Base-by-base conservation (phyloP, 2,113 vertebrate species). In the Ariopsis seemanni region DNA sequence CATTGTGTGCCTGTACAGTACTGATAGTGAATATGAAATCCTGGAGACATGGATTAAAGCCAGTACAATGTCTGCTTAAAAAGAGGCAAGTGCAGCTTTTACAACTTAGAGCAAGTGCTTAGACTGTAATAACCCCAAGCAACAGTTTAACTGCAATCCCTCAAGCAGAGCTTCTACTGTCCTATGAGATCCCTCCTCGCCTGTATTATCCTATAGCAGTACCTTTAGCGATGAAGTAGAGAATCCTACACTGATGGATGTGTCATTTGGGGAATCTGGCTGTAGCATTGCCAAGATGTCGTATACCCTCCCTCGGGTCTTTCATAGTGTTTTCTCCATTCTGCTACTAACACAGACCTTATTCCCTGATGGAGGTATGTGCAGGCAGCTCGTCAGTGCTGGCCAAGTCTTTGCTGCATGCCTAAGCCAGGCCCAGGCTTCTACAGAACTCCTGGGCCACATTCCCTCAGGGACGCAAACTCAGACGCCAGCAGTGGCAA, bases 331-430 rank as follows among this genome's bases (percentile, higher is more conserved):
- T 72, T 82, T 87, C 20, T 74, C 82, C 25, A 75, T 53, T 84
- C 71, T 78, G 88, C 80, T 78, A 50, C 77, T 48, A 58, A 89
- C 62, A 71, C 22, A 60, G 27, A 80, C 42, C 63, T 25, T 15
- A 52, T 85, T 86, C 88, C 85, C 86, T 75, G 53, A 72, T 75
- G 89, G 77, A 85, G 77, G 50, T 57, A 69, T 60, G 60, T 48
- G 14, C 74, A 53, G 74, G 48, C 58, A 42, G 74, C 75, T 50
- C 48, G 30, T 65, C 74, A 42, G 42, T 48, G 5, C 52, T 20
- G 52, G 60, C 58, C 42, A 50, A 30, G 71, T 34, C 83, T 58
- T 48, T 67, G 67, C 80, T 88, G 74, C 42, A 42, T 58, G 27
- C 62, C 85, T 78, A 87, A 85, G 81, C 30, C 79, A 85, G 74